A percentile compares a stretch with the other conserved stretches of the same genome.
Evolutionary conservation across 2,113 vertebrate species (phyloP).

Genomic region (Proteles cristata): DNA sequence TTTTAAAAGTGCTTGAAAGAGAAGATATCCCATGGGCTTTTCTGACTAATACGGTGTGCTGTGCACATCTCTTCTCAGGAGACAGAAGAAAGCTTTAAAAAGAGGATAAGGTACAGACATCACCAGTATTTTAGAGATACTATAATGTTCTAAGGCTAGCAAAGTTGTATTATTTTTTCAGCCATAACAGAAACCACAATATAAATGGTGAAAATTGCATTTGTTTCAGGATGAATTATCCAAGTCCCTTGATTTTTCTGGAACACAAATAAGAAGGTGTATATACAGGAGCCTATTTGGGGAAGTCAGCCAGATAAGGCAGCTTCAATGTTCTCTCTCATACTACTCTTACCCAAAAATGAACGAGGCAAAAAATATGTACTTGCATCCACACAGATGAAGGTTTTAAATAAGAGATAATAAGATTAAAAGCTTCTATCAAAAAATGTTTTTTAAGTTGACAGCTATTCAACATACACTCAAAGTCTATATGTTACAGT

Average conservation of each 20-base stretch:
- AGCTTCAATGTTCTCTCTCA: neutral
- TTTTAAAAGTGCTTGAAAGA: constrained; percentile 39
- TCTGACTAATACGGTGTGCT: constrained; percentile 43
- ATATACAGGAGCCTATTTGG: neutral
- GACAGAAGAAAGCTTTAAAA: constrained; percentile 52
- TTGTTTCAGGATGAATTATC: constrained; percentile 37
- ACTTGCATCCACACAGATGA: neutral
- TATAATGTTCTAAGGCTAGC: neutral
- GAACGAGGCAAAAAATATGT: neutral
- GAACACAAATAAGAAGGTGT: neutral
- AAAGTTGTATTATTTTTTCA: neutral
- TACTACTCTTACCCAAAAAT: neutral
- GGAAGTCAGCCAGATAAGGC: neutral
- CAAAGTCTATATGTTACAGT: neutral
- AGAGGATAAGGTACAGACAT: neutral
- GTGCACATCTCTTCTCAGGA: neutral
- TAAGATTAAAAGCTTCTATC: neutral
- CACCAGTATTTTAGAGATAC: constrained; percentile 46
- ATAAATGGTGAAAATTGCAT: neutral
- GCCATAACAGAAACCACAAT: neutral
- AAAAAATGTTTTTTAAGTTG: neutral
- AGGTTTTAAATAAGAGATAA: neutral
- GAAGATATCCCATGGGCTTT: neutral
- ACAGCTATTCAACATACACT: neutral
- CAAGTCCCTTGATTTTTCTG: neutral